Percentiles rank a stretch among this genome's conserved stretches.
phyloP scores from a whole-genome alignment of 2,797 vertebrate species.

The Gobionotothen gibberifrons region DNA sequence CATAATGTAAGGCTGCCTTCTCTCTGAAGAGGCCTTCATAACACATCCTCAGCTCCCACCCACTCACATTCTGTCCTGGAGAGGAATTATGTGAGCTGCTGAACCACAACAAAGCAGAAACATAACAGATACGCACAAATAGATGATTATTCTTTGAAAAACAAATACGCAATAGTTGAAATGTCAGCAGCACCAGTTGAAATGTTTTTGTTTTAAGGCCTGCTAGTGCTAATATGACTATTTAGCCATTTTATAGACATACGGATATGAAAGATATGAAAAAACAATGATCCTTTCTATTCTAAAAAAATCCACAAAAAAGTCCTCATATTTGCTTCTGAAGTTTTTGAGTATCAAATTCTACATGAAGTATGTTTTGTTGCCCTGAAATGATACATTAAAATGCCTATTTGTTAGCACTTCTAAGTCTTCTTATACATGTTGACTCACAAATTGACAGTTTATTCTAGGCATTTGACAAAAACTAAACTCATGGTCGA shows the following conservation, averaged over 20 bases:
- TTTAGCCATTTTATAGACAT: not conserved
- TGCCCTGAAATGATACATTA: too few relatives aligned
- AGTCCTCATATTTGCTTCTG: too few relatives aligned
- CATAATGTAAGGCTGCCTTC: slow-evolving; percentile 29
- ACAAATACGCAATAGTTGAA: not conserved
- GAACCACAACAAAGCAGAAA: slow-evolving; percentile 25
- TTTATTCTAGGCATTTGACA: too few relatives aligned
- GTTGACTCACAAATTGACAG: too few relatives aligned
- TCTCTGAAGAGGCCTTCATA: slow-evolving; percentile 44
- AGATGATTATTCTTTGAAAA: not conserved
- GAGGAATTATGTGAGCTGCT: slow-evolving; percentile 15
- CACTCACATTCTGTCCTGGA: slow-evolving; percentile 77
- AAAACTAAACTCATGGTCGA: too few relatives aligned
- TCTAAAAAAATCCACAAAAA: too few relatives aligned
- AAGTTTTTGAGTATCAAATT: too few relatives aligned
- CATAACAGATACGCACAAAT: not conserved
- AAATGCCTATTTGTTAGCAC: too few relatives aligned
- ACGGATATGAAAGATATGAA: not conserved
- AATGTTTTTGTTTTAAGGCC: not conserved
- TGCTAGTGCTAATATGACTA: not conserved
- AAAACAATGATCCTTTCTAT: too few relatives aligned
- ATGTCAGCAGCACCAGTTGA: too few relatives aligned
- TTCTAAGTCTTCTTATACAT: too few relatives aligned
- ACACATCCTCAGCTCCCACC: slow-evolving; percentile 68
- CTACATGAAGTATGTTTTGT: too few relatives aligned